phyloP scores from a whole-genome alignment of 2,888 invertebrate species.

The Sarcophaga rosellei region DNA sequence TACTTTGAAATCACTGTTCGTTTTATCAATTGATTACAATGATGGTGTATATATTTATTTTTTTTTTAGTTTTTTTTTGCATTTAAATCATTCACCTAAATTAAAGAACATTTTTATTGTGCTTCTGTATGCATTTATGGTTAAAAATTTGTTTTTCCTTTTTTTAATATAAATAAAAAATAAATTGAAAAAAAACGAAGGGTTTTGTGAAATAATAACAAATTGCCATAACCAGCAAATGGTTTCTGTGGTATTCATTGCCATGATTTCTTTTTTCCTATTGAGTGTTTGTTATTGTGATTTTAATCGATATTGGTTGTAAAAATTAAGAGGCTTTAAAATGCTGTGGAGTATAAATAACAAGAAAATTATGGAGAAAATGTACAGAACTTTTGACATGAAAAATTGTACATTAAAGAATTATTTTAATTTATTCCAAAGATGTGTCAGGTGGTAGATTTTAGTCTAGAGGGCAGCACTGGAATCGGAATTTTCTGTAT shows the following conservation, averaged over 20 bases:
- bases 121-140: conserved; percentile 14
- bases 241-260: not conserved
- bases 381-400: too few relatives aligned
- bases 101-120: conserved; percentile 26
- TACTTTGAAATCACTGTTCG: not conserved
- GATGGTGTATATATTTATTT: not conserved
- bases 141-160: conserved; percentile 18
- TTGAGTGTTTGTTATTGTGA: not conserved
- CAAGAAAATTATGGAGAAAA: not conserved
- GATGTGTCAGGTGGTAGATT: too few relatives aligned
- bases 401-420: too few relatives aligned
- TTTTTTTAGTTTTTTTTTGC: conserved; percentile 4
- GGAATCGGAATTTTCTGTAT: too few relatives aligned
- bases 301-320: not conserved
- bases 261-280: not conserved
- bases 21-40: not conserved
- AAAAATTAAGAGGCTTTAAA: conserved; percentile 32
- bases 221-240: not conserved
- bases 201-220: conserved; percentile 10
- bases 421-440: too few relatives aligned
- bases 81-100: conserved; percentile 17
- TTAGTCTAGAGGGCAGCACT: too few relatives aligned
- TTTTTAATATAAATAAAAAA: not conserved
- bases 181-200: conserved; percentile 6
- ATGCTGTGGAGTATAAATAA: conserved; percentile 4